Evolutionary conservation across 2,888 invertebrate genomes (phyloP), one percentile per base, ranked within the genome.

Genomic region (Teleiodes luculella): DNA sequence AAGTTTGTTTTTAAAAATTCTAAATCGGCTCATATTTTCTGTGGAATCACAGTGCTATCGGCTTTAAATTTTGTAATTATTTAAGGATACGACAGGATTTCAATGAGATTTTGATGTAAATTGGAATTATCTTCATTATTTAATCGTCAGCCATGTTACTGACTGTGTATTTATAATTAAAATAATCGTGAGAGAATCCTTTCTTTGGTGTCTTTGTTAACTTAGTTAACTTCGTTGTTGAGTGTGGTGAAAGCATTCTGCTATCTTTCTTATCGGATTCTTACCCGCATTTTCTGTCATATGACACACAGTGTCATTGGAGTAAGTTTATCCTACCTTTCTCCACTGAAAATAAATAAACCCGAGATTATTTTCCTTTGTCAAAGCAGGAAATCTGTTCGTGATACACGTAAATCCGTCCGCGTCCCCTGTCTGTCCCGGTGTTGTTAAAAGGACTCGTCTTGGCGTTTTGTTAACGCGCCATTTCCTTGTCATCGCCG

Each of bases 321-420:
- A 65, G 60, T 58, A 58, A 62, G 57, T 57, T 60, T 64, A 63
- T 66, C 66, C 68, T 66, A 65, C 65, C 61, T 72, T 72, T 71
- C 70, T 68, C 66, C 68, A 67, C 69, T 70, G 70, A 68, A 74
- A 76, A 76, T 76, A 78, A 79, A 79, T 78, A 79, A 77, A 78
- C 74, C 74, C 68, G 62, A 71, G 71, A 73, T 76, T 75, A 79
- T 78, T 82, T 83, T 78, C 80, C 78, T 85, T 83, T 84, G 82
- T 83, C 78, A 76, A 72, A 73, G 78, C 79, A 80, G 84, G 84
- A 85, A 85, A 86, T 85, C 83, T 85, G 84, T 83, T 80, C 80
- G 76, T 85, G 85, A 85, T 86, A 85, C 83, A 79, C 76, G 83
- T 83, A 84, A 85, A 86, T 86, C 85, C 83, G 76, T 82, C 80